Base-by-base conservation (phyloP, 2,888 invertebrate species). In the Papilio demoleus region DNA sequence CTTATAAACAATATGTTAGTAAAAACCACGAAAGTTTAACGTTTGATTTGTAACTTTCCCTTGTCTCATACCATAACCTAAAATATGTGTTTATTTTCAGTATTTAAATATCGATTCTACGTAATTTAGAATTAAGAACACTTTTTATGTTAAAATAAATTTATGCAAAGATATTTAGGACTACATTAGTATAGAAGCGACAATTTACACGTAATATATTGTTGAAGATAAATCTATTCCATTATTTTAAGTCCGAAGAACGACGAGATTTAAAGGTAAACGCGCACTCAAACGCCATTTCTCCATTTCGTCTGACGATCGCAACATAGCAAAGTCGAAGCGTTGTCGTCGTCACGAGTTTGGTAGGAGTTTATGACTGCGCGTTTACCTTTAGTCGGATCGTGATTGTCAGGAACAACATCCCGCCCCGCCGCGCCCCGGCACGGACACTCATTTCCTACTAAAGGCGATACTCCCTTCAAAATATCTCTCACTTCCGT, bases 401-500 rank as follows among this genome's bases (percentile, higher is more conserved):
- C 88, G 89, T 90, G 89, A 89, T 90, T 88, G 85, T 85, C 82
- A 85, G 86, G 88, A 87, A 87, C 89, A 88, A 90, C 91, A 90
- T 91, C 91, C 91, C 6, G 31, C 4, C n/a, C n/a, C n/a, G n/a
- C n/a, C n/a, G n/a, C 91, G 87, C 76, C 83, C 88, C 90, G 83
- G 83, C 88, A 86, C 87, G 86, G 85, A 84, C 84, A 81, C 88
- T 91, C 90, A 91, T 92, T 92, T 92, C 92, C 92, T 88, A 86
- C 73, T 83, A 79, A 80, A 81, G 83, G 82, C 78, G 82, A 82
- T 82, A 83, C 82, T 81, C 82, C 77, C 81, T 86, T 81, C 84
- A 79, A 88, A 90, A 90, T 90, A 89, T 91, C 90, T 90, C 84
- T 86, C 88, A 85, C 88, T 87, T 86, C 84, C 86, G 82, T 83